phyloP scores from a whole-genome alignment of 2,888 invertebrate species.

The Ophion slaviceki region DNA sequence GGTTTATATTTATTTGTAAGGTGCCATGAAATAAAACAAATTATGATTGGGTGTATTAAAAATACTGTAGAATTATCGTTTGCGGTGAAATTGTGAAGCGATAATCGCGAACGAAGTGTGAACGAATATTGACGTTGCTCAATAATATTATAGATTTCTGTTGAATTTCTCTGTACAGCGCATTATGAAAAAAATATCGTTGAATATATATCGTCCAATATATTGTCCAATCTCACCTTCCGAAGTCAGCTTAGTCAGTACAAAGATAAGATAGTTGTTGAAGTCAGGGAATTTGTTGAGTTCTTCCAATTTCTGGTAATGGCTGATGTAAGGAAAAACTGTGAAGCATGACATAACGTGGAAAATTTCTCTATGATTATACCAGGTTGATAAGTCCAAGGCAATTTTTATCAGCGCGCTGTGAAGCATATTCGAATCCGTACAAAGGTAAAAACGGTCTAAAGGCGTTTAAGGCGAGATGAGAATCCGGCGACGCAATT shows the following conservation, averaged over 20 bases:
- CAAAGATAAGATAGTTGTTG: slow-evolving; percentile 99
- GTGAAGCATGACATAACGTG: neutral
- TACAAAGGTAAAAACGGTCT: neutral
- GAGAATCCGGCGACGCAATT: neutral
- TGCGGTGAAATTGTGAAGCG: neutral
- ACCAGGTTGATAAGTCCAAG: neutral
- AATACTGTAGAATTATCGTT: neutral
- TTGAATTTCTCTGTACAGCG: neutral
- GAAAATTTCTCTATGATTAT: neutral
- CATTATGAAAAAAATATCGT: slow-evolving; percentile 58
- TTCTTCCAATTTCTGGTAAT: slow-evolving; percentile 96
- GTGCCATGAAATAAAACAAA: neutral
- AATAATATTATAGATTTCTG: neutral
- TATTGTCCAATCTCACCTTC: slow-evolving; percentile 86
- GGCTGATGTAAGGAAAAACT: slow-evolving; percentile 84
- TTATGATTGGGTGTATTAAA: neutral
- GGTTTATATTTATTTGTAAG: neutral
- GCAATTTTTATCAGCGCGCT: neutral
- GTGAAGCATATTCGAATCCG: neutral
- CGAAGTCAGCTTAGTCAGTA: slow-evolving; percentile 95
- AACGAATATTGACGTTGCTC: neutral
- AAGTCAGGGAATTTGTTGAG: slow-evolving; percentile 99
- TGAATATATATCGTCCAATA: neutral
- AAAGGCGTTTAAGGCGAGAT: neutral
- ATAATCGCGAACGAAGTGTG: neutral